These are phyloP conservation scores for Meiosimyza platycephala DNA, from an alignment of 2,888 invertebrate genomes.

Conservation along the genomic window DNA sequence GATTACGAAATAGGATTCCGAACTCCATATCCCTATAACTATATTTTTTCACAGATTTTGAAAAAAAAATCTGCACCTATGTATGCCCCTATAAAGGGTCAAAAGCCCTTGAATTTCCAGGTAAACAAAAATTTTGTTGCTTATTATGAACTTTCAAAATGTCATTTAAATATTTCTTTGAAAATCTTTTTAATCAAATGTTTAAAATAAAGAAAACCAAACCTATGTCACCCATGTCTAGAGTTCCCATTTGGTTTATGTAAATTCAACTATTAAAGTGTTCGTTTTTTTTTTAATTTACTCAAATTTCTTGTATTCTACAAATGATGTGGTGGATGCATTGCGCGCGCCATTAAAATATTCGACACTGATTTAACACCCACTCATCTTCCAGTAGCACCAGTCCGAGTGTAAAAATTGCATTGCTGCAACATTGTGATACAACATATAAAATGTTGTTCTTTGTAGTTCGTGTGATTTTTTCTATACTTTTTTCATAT, in stretches of 20 bases:
- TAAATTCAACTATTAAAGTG: not conserved
- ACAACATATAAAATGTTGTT: not conserved
- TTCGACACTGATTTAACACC: constrained; percentile 35
- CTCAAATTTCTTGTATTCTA: constrained; percentile 20
- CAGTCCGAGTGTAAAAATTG: not conserved
- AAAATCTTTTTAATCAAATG: too few relatives aligned
- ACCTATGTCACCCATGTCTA: not conserved
- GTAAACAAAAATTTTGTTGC: too few relatives aligned
- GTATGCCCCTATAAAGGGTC: too few relatives aligned
- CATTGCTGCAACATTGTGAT: constrained; percentile 26
- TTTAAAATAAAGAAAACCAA: too few relatives aligned
- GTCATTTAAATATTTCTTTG: too few relatives aligned
- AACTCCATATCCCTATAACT: too few relatives aligned
- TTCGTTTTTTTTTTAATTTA: not conserved
- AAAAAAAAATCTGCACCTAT: too few relatives aligned
- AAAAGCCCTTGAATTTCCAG: too few relatives aligned
- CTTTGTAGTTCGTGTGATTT: too few relatives aligned
- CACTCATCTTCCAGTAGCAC: constrained; percentile 15
- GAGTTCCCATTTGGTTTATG: not conserved
- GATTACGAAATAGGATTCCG: too few relatives aligned
- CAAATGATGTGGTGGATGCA: not conserved
- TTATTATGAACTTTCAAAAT: too few relatives aligned
- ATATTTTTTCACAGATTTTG: too few relatives aligned
- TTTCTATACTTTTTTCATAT: not conserved
- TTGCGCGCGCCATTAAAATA: constrained; percentile 15